A percentile compares a stretch with the other conserved stretches of the same genome.
phyloP scores from a whole-genome alignment of 2,888 invertebrate species.

The Mellilla xanthometata region DNA sequence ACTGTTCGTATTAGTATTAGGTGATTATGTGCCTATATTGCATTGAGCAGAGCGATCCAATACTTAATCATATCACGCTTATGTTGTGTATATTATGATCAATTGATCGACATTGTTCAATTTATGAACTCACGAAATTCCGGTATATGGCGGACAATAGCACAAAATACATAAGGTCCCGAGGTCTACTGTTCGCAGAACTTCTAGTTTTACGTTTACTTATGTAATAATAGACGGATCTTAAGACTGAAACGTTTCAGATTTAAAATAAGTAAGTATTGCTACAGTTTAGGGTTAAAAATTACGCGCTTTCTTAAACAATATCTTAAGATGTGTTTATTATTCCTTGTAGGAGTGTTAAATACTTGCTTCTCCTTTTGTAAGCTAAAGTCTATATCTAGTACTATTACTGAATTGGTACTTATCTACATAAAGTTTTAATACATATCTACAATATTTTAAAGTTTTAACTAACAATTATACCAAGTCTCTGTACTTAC shows the following conservation, averaged over 20 bases:
- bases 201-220: neutral
- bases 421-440: slow-evolving; percentile 7
- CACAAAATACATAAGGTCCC: no score
- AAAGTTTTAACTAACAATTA: slow-evolving; percentile 12
- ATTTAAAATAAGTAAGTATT: slow-evolving; percentile 35
- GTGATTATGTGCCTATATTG: no score
- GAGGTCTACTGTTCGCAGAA: no score
- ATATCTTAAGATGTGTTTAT: slow-evolving; percentile 72
- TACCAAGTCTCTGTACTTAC: slow-evolving; percentile 14
- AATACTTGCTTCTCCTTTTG: slow-evolving; percentile 17
- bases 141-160: no score
- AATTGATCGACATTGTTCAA: no score
- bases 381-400: slow-evolving; percentile 4
- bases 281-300: slow-evolving; percentile 35
- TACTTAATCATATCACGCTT: no score
- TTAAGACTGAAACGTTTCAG: slow-evolving; percentile 63
- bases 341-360: slow-evolving; percentile 45
- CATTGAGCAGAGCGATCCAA: no score
- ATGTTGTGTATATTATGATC: no score
- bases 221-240: slow-evolving; percentile 75
- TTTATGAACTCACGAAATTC: no score
- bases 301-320: slow-evolving; percentile 30
- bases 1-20: no score
- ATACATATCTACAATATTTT: slow-evolving; percentile 24
- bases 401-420: slow-evolving; percentile 8